A percentile compares a stretch with the other conserved stretches of the same genome.
Evolutionary conservation across 2,113 vertebrate species (phyloP).

Genomic region (Mus pahari): DNA sequence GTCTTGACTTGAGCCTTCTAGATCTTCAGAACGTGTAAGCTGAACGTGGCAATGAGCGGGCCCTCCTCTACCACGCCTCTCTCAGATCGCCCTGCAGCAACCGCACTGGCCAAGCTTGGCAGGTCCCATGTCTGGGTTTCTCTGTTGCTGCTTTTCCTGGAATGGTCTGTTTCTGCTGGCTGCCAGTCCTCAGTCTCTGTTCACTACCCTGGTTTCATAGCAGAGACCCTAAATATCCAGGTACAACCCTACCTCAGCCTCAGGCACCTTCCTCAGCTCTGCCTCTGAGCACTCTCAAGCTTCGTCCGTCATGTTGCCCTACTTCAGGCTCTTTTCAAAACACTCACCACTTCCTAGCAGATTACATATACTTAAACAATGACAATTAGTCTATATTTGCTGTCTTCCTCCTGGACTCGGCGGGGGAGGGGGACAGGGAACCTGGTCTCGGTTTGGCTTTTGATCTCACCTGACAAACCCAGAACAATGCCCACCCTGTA

Average conservation of each 20-base stretch:
- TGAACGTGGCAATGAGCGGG: accelerated
- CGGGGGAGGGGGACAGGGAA: background rate
- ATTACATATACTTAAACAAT: background rate
- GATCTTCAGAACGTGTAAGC: background rate
- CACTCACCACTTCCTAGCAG: background rate
- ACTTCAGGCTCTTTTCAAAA: background rate
- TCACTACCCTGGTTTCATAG: accelerated
- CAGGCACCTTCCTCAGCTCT: accelerated
- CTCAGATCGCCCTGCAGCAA: background rate
- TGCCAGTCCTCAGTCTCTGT: background rate
- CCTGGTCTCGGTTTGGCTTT: background rate
- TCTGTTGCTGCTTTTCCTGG: background rate
- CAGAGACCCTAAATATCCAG: background rate
- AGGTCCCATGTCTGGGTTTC: background rate
- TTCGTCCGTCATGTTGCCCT: background rate
- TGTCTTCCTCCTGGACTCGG: background rate
- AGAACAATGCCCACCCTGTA: background rate
- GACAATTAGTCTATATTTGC: background rate
- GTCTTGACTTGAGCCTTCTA: no score
- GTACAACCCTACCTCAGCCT: no score
- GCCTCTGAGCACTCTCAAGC: background rate
- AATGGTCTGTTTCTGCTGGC: no score
- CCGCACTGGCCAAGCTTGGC: background rate
- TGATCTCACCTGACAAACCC: background rate
- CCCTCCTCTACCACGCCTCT: no score